Percentiles rank a stretch among this genome's conserved stretches.
Conservation (phyloP, 2,113 vertebrate genomes). For the human (Homo sapiens) region DNA sequence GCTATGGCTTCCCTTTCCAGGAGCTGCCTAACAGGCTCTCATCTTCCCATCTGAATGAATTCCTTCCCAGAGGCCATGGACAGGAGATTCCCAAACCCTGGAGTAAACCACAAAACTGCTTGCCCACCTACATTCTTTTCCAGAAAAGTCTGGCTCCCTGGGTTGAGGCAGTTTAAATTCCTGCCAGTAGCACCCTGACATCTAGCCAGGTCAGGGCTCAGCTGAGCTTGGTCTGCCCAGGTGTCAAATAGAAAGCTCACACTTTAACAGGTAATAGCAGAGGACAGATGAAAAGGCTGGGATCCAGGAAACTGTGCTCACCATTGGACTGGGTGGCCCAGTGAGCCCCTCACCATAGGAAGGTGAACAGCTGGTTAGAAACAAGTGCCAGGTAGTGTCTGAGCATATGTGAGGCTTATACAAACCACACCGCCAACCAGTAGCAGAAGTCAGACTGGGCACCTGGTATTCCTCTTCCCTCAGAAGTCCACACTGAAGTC, state of each 20-base stretch:
- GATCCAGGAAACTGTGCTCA: neutral
- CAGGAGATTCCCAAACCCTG: neutral
- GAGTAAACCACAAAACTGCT: neutral
- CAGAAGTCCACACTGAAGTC: neutral
- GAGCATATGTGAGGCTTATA: neutral
- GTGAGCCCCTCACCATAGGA: neutral
- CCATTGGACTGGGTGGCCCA: fast-evolving
- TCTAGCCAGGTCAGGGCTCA: neutral
- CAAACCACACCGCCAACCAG: too few relatives aligned
- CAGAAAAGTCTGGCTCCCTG: neutral
- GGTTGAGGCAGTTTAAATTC: neutral
- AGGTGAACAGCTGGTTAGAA: neutral
- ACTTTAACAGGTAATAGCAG: neutral
- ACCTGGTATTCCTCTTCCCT: fast-evolving
- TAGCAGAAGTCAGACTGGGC: neutral
- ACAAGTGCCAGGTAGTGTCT: neutral
- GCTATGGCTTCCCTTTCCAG: neutral
- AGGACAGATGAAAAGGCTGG: neutral
- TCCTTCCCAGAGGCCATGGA: neutral
- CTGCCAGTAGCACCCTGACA: neutral
- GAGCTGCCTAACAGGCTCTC: neutral
- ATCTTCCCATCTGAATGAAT: neutral
- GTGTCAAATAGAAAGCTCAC: neutral
- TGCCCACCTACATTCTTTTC: neutral
- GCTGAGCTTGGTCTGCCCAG: neutral